A percentile compares a stretch with the other conserved stretches of the same genome.
Conservation (phyloP, 2,113 vertebrate species). For the Strigops habroptila region DNA sequence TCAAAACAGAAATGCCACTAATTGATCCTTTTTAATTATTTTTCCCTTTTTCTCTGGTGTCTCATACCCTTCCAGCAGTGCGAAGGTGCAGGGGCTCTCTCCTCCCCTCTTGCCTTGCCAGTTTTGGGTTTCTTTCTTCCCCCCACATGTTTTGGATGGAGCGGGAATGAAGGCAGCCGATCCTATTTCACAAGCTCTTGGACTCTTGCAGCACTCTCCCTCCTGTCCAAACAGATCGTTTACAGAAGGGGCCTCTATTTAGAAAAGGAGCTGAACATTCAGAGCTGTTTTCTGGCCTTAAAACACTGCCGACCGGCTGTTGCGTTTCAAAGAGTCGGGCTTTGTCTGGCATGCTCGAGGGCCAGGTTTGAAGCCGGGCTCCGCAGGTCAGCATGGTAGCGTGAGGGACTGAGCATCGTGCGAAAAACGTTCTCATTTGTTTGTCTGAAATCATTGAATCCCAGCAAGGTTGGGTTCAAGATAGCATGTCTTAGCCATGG, state of each 20-base stretch:
- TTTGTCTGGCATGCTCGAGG: neutral
- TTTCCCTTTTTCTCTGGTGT: neutral
- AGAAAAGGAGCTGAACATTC: constrained; percentile 61
- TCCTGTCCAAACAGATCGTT: constrained; percentile 66
- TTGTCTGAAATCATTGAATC: rapidly evolving
- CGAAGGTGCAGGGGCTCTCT: neutral
- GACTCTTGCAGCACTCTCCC: constrained; percentile 47
- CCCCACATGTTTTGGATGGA: constrained; percentile 42
- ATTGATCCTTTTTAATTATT: neutral
- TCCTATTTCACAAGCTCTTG: constrained; percentile 63
- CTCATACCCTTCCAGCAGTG: neutral
- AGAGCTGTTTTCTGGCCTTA: constrained; percentile 48
- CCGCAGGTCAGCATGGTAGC: neutral
- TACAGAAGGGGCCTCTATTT: constrained; percentile 66
- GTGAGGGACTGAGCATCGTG: neutral
- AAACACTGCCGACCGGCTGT: constrained; percentile 19
- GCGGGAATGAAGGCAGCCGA: neutral
- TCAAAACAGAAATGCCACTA: neutral
- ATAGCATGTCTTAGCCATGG: rapidly evolving
- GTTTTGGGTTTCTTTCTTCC: constrained; percentile 15
- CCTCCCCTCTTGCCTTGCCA: neutral
- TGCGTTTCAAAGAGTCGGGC: neutral
- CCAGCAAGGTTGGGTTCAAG: neutral
- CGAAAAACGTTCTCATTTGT: neutral
- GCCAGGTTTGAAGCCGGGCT: neutral